Conservation (phyloP, 2,888 invertebrate genomes). For the Melitaea athalia region DNA sequence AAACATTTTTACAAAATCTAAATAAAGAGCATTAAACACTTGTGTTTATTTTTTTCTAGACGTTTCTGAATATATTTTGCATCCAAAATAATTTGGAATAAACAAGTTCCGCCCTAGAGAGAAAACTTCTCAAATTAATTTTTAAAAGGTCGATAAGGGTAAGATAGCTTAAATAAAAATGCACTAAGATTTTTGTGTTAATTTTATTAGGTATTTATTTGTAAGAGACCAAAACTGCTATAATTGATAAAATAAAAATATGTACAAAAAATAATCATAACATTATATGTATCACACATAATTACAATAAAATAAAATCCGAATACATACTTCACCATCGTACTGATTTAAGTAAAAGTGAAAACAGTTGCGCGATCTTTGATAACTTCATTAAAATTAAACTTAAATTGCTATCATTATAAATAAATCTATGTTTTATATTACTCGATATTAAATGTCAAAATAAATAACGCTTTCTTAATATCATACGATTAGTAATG, state of each 20-base stretch:
- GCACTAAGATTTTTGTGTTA: conserved; percentile 32
- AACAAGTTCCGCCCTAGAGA: too few relatives aligned
- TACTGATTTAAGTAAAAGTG: conserved; percentile 13
- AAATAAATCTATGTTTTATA: conserved; percentile 32
- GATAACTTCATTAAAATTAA: conserved; percentile 25
- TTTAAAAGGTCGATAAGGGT: neutral
- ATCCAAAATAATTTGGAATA: too few relatives aligned
- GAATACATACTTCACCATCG: conserved; percentile 10
- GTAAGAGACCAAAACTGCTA: conserved; percentile 60
- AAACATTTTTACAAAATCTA: too few relatives aligned
- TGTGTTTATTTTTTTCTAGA: too few relatives aligned
- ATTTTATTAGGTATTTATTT: conserved; percentile 70
- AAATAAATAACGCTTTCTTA: conserved; percentile 47
- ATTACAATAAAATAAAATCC: conserved; percentile 27
- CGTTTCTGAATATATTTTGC: too few relatives aligned
- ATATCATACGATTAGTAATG: conserved; percentile 64
- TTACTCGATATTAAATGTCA: conserved; percentile 43
- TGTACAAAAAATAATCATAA: conserved; percentile 48
- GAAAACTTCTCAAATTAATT: neutral
- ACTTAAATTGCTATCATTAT: conserved; percentile 17
- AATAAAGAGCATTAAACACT: too few relatives aligned
- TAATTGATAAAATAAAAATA: conserved; percentile 50
- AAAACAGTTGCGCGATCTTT: conserved; percentile 10
- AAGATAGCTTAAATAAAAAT: conserved; percentile 15
- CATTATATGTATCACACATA: conserved; percentile 37